phyloP scores from a whole-genome alignment of 2,113 vertebrate species.

The Psophia crepitans region DNA sequence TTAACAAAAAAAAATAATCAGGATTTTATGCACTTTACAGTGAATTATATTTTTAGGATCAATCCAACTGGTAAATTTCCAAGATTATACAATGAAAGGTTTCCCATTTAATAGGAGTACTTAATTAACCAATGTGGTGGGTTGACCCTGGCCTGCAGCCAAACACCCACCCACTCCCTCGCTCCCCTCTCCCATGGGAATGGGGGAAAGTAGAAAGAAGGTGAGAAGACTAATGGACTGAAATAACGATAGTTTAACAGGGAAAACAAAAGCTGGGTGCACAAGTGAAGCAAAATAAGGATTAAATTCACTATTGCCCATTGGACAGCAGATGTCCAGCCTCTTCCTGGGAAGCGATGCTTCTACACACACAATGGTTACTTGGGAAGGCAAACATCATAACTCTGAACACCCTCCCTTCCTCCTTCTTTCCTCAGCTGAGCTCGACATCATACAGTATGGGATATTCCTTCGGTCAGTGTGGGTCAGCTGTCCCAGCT shows the following conservation, averaged over 20 bases:
- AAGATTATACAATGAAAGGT: background rate
- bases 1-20: background rate
- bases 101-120: background rate
- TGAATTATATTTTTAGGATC: background rate
- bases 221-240: background rate
- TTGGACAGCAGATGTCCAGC: background rate
- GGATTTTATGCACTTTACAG: background rate
- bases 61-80: background rate
- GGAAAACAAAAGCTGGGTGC: background rate
- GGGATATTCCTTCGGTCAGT: background rate
- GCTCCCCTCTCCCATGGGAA: accelerated
- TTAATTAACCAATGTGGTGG: background rate
- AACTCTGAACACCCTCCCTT: background rate
- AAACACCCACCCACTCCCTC: background rate
- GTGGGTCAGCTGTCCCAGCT: background rate
- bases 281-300: background rate
- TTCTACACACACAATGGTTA: background rate
- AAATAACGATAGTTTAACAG: background rate
- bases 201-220: background rate
- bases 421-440: background rate
- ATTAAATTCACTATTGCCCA: background rate
- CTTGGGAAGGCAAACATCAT: accelerated
- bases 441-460: accelerated
- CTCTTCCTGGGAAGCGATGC: background rate
- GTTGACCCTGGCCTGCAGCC: background rate